Evolutionary conservation across 2,888 invertebrate species (phyloP), one percentile per base, ranked within the genome.

Genomic region (Brenthis ino): DNA sequence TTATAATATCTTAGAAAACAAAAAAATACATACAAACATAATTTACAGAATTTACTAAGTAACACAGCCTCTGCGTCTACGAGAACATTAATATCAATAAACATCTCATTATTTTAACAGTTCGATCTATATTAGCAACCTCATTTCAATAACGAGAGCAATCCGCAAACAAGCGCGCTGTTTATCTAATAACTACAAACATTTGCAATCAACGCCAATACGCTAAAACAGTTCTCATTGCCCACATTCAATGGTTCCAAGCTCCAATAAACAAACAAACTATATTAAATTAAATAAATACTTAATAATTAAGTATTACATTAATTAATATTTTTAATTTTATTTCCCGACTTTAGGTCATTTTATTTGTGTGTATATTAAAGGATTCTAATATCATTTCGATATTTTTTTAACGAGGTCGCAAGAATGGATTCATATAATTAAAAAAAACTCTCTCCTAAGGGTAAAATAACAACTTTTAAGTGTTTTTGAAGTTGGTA

Each of bases 131-230:
- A 87, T 86, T 85, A 86, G 81, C 80, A 83, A 81, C 82, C 80
- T 83, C 85, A 86, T 90, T 86, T 79, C 82, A 80, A 81, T 89
- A 91, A 91, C 88, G 88, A 89, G 88, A 84, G 85, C 83, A 85
- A 84, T 87, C 83, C 81, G 76, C 86, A 88, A 90, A 91, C 86
- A 89, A 88, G 89, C 85, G 85, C 85, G 79, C 76, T 84, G 85
- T 89, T 88, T 89, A 88, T 86, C 86, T 82, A 84, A 80, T 80
- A 77, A 78, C 79, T 75, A 80, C 77, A 82, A 83, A 84, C 87
- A 85, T 83, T 87, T 82, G 86, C 88, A 86, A 87, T 86, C 87
- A 85, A 80, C 75, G 77, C 77, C 82, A 76, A 82, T 82, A 80
- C 74, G 70, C 67, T 72, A 69, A 69, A 68, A 70, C 73, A 51